Evolutionary conservation across 2,113 vertebrate species (phyloP).

Genomic region (Varanus komodoensis): DNA sequence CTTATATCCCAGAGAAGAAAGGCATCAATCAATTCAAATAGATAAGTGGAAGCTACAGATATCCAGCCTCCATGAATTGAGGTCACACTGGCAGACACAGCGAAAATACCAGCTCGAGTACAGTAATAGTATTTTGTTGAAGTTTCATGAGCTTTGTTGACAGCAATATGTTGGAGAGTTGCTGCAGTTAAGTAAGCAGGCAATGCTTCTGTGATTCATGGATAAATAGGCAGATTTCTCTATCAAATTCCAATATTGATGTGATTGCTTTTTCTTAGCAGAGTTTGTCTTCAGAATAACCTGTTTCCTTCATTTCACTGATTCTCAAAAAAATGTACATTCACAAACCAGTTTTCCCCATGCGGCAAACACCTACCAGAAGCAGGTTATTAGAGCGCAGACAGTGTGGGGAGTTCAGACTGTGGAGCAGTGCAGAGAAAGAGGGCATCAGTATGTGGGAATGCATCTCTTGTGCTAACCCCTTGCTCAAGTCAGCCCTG

Average conservation of each 20-base stretch:
- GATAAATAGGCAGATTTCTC: background rate
- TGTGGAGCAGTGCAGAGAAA: background rate
- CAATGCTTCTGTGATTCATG: slow-evolving; percentile 1
- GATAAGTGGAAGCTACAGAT: background rate
- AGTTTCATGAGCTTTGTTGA: slow-evolving; percentile 24
- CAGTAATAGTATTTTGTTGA: slow-evolving; percentile 42
- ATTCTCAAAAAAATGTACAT: background rate
- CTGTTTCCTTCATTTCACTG: background rate
- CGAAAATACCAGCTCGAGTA: slow-evolving; percentile 18
- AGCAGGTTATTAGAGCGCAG: background rate
- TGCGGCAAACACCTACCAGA: background rate
- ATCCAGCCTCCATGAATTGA: slow-evolving; percentile 6
- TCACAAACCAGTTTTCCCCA: background rate
- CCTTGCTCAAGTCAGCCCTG: background rate
- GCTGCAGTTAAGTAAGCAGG: background rate
- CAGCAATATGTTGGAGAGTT: background rate
- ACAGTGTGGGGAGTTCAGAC: background rate
- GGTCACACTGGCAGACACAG: slow-evolving; percentile 9
- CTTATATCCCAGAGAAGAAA: too few species aligned
- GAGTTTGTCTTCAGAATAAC: background rate
- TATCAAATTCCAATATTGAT: background rate
- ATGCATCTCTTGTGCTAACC: background rate
- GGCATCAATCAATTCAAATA: too few species aligned
- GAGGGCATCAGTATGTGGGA: background rate
- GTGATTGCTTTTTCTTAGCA: background rate